Evolutionary conservation across 2,888 invertebrate genomes (phyloP), one percentile per base, ranked within the genome.

Genomic region (Lasius fuliginosus): DNA sequence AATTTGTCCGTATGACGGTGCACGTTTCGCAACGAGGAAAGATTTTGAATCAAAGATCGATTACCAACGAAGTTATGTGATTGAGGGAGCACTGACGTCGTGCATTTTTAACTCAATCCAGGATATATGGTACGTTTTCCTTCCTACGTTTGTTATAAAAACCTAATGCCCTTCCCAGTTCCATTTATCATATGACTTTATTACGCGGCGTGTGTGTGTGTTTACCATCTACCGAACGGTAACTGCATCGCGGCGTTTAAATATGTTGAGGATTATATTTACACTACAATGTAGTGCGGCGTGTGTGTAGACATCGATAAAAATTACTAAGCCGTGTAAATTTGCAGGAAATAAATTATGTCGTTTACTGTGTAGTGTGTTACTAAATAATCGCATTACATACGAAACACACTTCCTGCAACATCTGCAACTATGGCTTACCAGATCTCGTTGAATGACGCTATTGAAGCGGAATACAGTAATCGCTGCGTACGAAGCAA

Each of bases 41-140:
- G 87, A 87, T 88, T 87, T 89, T 81, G 87, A 90, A 93, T 93
- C 87, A 91, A 92, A 92, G 87, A 87, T 90, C 91, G 89, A 92
- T 93, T 91, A 92, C 87, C 81, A 71, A 71, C 73, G 69, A 85
- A 87, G 87, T 84, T 82, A 56, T 74, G 83, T 79, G 83, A 85
- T 84, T 69, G 84, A 71, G 67, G 77, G 65, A 69, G 49, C 86
- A 84, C 83, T 83, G 85, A 83, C 86, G 87, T 83, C 84, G 85
- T 75, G 79, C 84, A 88, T 85, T 88, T 87, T 90, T 88, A 86
- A 89, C 86, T 62, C 56, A n/a, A 15, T 4, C 42, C 42, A 60
- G 67, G 67, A 64, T 73, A 15, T 42, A 71, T 64, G 40, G 27
- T 60, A 62, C 30, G 11, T n/a, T 75, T 65, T 46, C 53, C 33